These are phyloP conservation scores for Rhinogobio ventralis DNA, from an alignment of 2,797 vertebrate genomes.

Conservation along the genomic window DNA sequence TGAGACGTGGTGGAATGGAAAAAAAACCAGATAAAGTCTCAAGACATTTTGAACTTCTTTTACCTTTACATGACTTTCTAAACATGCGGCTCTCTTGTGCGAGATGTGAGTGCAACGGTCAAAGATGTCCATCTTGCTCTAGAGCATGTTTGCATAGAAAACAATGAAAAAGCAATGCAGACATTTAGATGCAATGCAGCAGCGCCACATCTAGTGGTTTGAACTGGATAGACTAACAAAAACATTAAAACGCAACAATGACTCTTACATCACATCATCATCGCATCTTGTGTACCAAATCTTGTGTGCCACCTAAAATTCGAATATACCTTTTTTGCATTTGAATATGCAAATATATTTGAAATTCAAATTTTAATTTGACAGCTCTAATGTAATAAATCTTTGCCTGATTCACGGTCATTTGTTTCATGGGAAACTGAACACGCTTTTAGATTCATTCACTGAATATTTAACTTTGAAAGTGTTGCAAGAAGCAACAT, in stretches of 20 bases:
- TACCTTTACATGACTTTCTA: not conserved
- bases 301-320: too few species aligned
- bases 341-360: too few species aligned
- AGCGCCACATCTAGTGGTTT: too few species aligned
- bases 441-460: not conserved
- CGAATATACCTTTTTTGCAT: too few species aligned
- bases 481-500: not conserved
- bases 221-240: too few species aligned
- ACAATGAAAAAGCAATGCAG: too few species aligned
- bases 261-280: too few species aligned
- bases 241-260: too few species aligned
- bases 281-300: too few species aligned
- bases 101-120: not conserved
- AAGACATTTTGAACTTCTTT: not conserved
- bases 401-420: not conserved
- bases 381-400: not conserved
- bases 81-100: not conserved
- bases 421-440: not conserved
- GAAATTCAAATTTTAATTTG: too few species aligned
- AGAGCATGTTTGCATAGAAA: too few species aligned
- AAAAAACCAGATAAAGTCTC: not conserved
- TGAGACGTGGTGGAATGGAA: not conserved
- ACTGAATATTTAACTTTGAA: not conserved
- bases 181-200: too few species aligned
- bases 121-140: not conserved